Evolutionary conservation across 2,113 vertebrate genomes (phyloP), one percentile per base, ranked within the genome.

Genomic region (Ginglymostoma cirratum): DNA sequence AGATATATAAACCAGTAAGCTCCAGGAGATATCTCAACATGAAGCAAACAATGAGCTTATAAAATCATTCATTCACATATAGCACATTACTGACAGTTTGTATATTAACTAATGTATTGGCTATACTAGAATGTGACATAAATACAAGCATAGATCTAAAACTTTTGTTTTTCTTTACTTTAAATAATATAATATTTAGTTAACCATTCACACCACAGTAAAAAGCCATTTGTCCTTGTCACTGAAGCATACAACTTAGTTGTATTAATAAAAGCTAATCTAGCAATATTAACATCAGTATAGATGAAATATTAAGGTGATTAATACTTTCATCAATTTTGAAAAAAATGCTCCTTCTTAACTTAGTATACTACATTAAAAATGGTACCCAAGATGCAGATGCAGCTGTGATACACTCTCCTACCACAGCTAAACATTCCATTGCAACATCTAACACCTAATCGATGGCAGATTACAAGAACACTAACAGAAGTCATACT

Each of bases 1-100:
- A 97, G 55, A 96, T 96, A 96, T 78, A 96, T 96, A 96, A 96
- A 96, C 96, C 80, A 97, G n/a, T 72, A 96, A 97, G 96, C 96
- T 96, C 30, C 96, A 24, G 78, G 23, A 94, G 92, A 45, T 94
- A 94, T 42, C 66, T 69, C n/a, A 94, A 94, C 10, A 69, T 10
- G 66, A 70, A 70, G 65, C 67, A 70, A 48, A 72, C 42, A 72
- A 65, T 93, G 89, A 67, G 89, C 15, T 61, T 38, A 95, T 72
- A 95, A 95, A 95, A 52, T 72, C 67, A 95, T 95, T 95, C 69
- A 72, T 69, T 14, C 27, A 14, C 42, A 72, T 72, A 95, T 6
- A 95, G 42, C 67, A 70, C 67, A 48, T 95, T 95, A 72, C 24
- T 70, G 66, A 70, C 67, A 95, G 67, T 72, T 95, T 38, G 70